Evolutionary conservation across 2,113 vertebrate species (phyloP).

Genomic region (Pseudolaguvia tuberculata): DNA sequence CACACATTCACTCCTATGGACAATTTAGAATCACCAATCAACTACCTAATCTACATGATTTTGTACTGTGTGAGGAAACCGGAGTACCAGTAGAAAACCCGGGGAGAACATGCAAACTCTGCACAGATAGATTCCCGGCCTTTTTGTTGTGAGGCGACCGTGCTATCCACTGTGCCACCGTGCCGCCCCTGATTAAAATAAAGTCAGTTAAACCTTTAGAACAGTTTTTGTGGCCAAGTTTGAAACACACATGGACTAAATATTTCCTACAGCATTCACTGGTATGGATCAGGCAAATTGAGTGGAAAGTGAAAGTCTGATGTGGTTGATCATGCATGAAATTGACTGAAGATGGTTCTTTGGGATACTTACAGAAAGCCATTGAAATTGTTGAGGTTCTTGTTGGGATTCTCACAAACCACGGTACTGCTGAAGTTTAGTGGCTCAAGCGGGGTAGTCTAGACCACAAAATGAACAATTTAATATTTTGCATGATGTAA

Average conservation of each 20-base stretch:
- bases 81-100: too few relatives aligned
- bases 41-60: too few relatives aligned
- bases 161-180: too few relatives aligned
- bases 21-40: too few relatives aligned
- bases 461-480: constrained; percentile 22
- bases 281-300: constrained; percentile 42
- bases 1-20: too few relatives aligned
- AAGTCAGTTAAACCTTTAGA: too few relatives aligned
- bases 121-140: too few relatives aligned
- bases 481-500: background rate
- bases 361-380: constrained; percentile 75
- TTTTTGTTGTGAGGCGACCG: too few relatives aligned
- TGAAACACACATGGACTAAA: background rate
- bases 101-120: too few relatives aligned
- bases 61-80: too few relatives aligned
- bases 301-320: constrained; percentile 25
- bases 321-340: constrained; percentile 40
- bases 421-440: constrained; percentile 75
- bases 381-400: constrained; percentile 84
- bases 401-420: constrained; percentile 86
- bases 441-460: constrained; percentile 65
- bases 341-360: constrained; percentile 40
- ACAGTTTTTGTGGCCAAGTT: too few relatives aligned
- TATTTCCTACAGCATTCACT: constrained; percentile 9
- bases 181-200: too few relatives aligned